Evolutionary conservation across 2,797 vertebrate genomes (phyloP).

Genomic region (Artibeus jamaicensis): DNA sequence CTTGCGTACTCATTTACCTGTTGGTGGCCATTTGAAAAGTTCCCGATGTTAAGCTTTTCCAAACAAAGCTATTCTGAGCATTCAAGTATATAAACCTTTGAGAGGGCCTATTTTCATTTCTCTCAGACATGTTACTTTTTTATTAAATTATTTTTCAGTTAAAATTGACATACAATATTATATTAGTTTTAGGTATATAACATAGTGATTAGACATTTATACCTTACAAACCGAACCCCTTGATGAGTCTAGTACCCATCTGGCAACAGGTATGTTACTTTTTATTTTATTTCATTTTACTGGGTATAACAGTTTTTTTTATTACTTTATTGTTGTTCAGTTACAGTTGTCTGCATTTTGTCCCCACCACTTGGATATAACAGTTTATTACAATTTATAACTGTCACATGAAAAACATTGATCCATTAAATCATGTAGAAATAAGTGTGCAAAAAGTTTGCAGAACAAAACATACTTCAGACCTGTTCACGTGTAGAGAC

Average conservation of each 20-base stretch:
- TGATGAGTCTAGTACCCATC: neutral
- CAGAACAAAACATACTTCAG: slow-evolving; percentile 80
- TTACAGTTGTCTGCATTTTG: too few species aligned
- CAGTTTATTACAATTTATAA: slow-evolving; percentile 78
- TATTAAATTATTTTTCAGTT: neutral
- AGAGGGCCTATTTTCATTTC: neutral
- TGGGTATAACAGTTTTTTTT: neutral
- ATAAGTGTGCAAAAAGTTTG: slow-evolving; percentile 86
- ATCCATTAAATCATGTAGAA: slow-evolving; percentile 84
- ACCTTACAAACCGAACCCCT: neutral
- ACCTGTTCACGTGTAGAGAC: slow-evolving; percentile 58
- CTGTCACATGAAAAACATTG: slow-evolving; percentile 84
- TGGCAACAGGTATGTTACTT: neutral
- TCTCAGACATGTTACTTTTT: neutral
- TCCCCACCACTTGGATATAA: neutral
- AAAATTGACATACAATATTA: neutral
- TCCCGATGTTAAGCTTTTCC: neutral
- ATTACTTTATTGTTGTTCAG: too few species aligned
- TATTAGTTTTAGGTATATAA: neutral
- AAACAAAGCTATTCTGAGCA: neutral
- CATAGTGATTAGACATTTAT: neutral
- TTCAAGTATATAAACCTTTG: neutral
- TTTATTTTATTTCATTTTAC: neutral
- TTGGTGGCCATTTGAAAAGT: neutral
- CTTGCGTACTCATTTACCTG: neutral